phyloP scores from a whole-genome alignment of 2,113 vertebrate species.

The Pan paniscus region DNA sequence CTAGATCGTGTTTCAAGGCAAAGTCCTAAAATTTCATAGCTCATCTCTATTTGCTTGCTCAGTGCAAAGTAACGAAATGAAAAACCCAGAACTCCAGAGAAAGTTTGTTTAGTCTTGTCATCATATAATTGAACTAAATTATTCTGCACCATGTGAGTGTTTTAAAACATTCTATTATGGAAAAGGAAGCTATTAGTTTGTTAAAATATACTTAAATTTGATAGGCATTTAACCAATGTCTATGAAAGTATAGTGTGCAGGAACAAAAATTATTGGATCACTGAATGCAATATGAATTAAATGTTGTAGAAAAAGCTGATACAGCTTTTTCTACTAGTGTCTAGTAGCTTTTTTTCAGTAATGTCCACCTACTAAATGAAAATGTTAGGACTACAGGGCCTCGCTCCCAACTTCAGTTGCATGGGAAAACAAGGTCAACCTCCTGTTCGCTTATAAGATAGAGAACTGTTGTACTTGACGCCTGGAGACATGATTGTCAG shows the following conservation, averaged over 20 bases:
- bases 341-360: not conserved
- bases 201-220: slow-evolving; percentile 71
- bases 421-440: not conserved
- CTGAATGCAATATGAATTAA: not conserved
- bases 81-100: slow-evolving; percentile 80
- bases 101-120: slow-evolving; percentile 85
- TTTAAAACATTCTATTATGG: slow-evolving; percentile 65
- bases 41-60: slow-evolving; percentile 82
- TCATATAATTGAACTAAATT: slow-evolving; percentile 69
- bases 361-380: not conserved
- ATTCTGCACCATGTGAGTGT: slow-evolving; percentile 64
- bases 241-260: not conserved
- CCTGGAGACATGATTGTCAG: not conserved
- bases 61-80: slow-evolving; percentile 83
- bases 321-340: not conserved
- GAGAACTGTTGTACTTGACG: not conserved
- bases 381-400: not conserved
- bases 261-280: slow-evolving; percentile 25
- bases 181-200: slow-evolving; percentile 73
- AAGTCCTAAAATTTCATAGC: slow-evolving; percentile 84
- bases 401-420: not conserved
- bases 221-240: slow-evolving; percentile 54
- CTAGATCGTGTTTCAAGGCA: slow-evolving; percentile 84
- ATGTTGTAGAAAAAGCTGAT: not conserved
- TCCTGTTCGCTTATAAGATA: not conserved